Evolutionary conservation across 1,140 invertebrate genomes (phyloP), one percentile per base, ranked within the genome.

Genomic region (Delia radicum): DNA sequence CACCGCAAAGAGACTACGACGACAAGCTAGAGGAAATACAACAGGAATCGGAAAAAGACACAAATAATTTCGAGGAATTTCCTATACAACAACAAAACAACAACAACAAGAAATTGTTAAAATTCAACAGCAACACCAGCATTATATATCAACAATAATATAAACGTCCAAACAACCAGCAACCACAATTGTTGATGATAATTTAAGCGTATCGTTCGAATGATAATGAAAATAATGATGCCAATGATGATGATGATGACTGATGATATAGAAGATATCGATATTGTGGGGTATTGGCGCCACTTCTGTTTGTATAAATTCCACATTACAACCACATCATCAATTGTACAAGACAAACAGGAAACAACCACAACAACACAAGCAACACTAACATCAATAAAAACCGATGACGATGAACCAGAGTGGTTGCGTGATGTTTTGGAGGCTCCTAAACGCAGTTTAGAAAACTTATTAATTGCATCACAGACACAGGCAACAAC

Each of bases 401-500:
- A 79, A 84, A 89, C 42, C 86, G 87, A 87, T 77, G 88, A 87
- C 77, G 89, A 90, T 77, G 89, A 89, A 74, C 87, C 89, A 65
- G 89, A 90, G 79, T 90, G 89, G 89, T 80, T 90, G 55, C 88
- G 88, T 62, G 89, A 90, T 81, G 89, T 88, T 15, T 84, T 89
- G 42, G 89, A 89, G 75, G 88, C 86, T 62, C 87, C 88, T 55
- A 89, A 85, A 71, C 83, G 83, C 42, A 85, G 83, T 77, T 71
- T 85, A 74, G 84, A 85, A 73, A 85, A 85, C 77, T 80, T 85
- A 29, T 73, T 85, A 26, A 85, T 85, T 74, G 74, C 77, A 75
- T 33, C 31, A 74, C 31, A 18, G n/a, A 61, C 33, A 63, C 26
- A 33, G 18, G 1, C 46, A 61, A 46, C 71, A 46, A n/a, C 42